These are phyloP conservation scores for Matsumyia berberina DNA, from an alignment of 2,888 invertebrate genomes.

Conservation along the genomic window DNA sequence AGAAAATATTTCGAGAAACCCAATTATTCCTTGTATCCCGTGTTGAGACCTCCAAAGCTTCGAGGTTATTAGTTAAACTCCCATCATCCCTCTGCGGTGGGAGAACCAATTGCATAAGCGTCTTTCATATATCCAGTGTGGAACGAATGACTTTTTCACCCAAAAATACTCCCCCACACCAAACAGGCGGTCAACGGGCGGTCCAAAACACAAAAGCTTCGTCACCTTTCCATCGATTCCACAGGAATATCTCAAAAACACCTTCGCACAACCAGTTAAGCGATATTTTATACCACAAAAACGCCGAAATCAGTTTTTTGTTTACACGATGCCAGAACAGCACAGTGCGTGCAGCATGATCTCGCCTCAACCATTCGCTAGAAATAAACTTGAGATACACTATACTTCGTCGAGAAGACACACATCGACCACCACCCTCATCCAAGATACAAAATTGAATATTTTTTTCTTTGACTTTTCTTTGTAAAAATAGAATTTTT, in stretches of 20 bases:
- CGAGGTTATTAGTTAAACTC: not conserved
- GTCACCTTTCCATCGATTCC: constrained; percentile 1
- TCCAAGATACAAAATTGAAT: constrained; percentile 41
- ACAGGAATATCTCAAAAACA: constrained; percentile 14
- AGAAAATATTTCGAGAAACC: not conserved
- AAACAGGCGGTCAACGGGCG: not conserved
- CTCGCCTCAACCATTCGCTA: constrained; percentile 58
- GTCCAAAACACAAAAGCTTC: constrained; percentile 1
- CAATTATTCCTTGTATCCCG: not conserved
- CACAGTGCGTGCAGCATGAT: constrained; percentile 33
- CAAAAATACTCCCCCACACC: constrained; percentile 10
- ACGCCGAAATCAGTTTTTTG: constrained; percentile 46
- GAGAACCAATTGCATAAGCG: constrained; percentile 2
- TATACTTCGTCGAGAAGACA: constrained; percentile 38
- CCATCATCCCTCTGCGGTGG: not conserved
- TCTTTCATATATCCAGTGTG: constrained; percentile 4
- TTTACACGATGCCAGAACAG: constrained; percentile 48
- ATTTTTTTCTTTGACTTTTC: constrained; percentile 7
- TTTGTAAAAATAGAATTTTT: constrained; percentile 63
- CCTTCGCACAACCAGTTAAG: constrained; percentile 13
- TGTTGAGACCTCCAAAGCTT: not conserved
- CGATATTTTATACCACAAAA: constrained; percentile 35
- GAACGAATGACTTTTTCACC: not conserved
- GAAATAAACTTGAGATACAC: constrained; percentile 70
- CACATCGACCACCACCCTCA: constrained; percentile 42